These are phyloP conservation scores for Pogona vitticeps DNA, from an alignment of 2,113 vertebrate species.

Conservation along the genomic window DNA sequence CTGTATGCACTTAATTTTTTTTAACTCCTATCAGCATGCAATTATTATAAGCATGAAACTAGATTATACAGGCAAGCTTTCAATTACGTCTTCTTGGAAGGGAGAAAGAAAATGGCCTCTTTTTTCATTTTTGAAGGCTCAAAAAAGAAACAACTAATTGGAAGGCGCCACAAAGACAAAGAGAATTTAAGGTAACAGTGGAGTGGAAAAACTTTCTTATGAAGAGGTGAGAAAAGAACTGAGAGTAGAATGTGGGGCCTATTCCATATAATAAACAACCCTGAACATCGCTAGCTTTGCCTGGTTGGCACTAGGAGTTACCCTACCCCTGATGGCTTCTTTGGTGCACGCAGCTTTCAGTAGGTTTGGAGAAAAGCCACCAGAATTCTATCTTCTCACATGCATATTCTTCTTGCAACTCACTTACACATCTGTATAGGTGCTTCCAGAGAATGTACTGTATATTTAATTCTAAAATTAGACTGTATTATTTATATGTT, in stretches of 20 bases:
- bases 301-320: too few relatives aligned
- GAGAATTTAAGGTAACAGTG: too few relatives aligned
- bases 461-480: not conserved
- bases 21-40: not conserved
- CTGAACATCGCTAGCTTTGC: too few relatives aligned
- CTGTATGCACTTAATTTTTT: not conserved
- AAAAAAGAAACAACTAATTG: too few relatives aligned
- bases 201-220: too few relatives aligned
- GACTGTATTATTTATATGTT: constrained; percentile 46
- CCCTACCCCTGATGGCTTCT: too few relatives aligned
- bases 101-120: too few relatives aligned
- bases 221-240: too few relatives aligned
- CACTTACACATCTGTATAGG: not conserved
- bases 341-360: not conserved
- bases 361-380: not conserved
- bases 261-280: too few relatives aligned
- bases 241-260: too few relatives aligned
- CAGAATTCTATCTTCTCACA: not conserved
- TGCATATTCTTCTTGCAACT: not conserved
- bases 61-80: not conserved
- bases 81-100: not conserved
- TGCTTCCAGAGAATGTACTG: not conserved
- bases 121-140: too few relatives aligned
- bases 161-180: too few relatives aligned
- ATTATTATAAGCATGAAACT: not conserved